phyloP scores from a whole-genome alignment of 1,140 invertebrate species.

The Aphaenogaster ashmeadi region DNA sequence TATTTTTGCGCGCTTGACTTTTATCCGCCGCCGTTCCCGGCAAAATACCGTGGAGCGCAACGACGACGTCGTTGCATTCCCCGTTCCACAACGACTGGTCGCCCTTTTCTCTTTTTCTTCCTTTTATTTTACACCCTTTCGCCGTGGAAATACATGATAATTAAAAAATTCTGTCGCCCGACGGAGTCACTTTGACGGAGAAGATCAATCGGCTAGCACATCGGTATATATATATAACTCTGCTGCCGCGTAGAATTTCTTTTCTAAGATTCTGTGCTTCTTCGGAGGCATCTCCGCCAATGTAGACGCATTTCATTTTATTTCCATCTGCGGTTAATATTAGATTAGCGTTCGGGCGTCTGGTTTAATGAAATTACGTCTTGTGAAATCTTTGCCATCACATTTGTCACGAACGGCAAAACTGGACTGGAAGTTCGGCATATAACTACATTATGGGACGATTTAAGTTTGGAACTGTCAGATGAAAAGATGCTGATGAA shows the following conservation, averaged over 20 bases:
- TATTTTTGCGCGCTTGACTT: slow-evolving; percentile 52
- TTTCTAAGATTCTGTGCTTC: neutral
- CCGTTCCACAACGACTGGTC: neutral
- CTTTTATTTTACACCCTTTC: slow-evolving; percentile 16
- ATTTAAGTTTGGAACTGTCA: slow-evolving; percentile 24
- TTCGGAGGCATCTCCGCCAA: neutral
- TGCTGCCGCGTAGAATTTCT: neutral
- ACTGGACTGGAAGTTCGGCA: neutral
- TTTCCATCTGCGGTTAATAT: neutral
- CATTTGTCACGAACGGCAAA: slow-evolving; percentile 12
- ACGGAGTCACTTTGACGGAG: neutral
- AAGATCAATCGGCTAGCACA: neutral
- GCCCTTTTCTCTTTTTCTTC: neutral
- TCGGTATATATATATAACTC: neutral
- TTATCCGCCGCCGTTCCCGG: neutral
- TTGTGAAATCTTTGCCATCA: neutral
- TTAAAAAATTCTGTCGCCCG: slow-evolving; percentile 45
- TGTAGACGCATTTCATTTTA: neutral
- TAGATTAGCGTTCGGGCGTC: slow-evolving; percentile 4
- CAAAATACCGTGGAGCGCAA: slow-evolving; percentile 25
- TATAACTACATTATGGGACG: slow-evolving; percentile 11
- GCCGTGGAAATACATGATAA: slow-evolving; percentile 21
- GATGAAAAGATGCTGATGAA: neutral
- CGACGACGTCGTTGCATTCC: slow-evolving; percentile 4
- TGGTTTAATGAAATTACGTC: neutral